Conservation (phyloP, 2,113 vertebrate genomes). For the Oplegnathus fasciatus region DNA sequence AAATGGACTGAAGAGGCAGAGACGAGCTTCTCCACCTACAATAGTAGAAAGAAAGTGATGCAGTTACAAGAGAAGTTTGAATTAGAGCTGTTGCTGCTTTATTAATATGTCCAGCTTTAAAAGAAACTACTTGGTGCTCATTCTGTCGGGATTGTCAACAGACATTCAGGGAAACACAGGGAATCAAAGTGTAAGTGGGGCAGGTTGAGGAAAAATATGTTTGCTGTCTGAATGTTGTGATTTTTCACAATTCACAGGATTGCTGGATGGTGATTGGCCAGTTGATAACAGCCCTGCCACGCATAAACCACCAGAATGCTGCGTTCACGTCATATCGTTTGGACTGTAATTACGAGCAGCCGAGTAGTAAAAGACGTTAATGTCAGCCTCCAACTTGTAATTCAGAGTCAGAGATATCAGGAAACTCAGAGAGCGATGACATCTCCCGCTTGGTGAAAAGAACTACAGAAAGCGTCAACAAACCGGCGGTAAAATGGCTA, state of each 20-base stretch:
- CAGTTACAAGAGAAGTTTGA: neutral
- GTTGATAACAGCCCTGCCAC: neutral
- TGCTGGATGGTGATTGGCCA: no score
- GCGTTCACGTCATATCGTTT: neutral
- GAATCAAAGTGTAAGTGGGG: neutral
- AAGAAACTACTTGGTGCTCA: neutral
- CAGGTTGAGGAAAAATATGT: neutral
- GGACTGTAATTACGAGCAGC: neutral
- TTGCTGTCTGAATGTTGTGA: neutral
- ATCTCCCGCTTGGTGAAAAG: no score
- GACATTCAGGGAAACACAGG: neutral
- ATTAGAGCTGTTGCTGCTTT: neutral
- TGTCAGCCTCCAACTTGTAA: neutral
- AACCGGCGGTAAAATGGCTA: no score
- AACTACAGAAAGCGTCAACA: no score
- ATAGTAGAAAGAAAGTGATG: accelerated
- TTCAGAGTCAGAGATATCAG: no score
- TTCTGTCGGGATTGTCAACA: neutral
- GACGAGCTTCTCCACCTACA: neutral
- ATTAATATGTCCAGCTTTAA: neutral
- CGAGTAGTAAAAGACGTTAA: neutral
- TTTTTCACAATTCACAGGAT: neutral
- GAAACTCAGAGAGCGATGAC: no score
- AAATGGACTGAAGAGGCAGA: neutral
- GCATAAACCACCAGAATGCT: neutral